phyloP scores from a whole-genome alignment of 2,113 vertebrate species.

The Heterotilapia buettikoferi region DNA sequence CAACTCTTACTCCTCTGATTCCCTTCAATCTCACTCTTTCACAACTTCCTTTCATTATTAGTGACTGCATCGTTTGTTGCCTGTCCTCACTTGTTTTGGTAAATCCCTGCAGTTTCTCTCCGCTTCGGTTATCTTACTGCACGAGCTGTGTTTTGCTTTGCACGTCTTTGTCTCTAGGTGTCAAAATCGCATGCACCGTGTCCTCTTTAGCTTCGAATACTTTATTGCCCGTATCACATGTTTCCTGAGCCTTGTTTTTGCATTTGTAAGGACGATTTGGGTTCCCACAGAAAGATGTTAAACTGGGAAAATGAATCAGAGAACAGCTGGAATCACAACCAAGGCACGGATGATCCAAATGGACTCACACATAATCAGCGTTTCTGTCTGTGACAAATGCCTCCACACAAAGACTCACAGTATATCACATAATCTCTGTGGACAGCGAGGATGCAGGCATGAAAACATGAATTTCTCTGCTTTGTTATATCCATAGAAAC shows the following conservation, averaged over 20 bases:
- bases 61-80: not conserved
- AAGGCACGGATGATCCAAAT: not conserved
- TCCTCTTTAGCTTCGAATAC: not conserved
- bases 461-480: not conserved
- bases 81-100: conserved; percentile 16
- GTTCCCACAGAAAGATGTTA: not conserved
- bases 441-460: not conserved
- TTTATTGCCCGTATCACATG: not conserved
- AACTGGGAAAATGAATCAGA: not conserved
- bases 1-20: not conserved
- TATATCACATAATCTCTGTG: not conserved
- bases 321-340: conserved; percentile 60
- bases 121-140: not conserved
- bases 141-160: not conserved
- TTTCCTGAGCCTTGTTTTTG: not conserved
- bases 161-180: not conserved
- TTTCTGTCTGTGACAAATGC: conserved; percentile 2
- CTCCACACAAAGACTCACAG: not conserved
- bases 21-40: conserved; percentile 14
- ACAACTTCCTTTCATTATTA: conserved; percentile 3
- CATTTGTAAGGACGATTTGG: not conserved
- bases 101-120: not conserved
- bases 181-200: not conserved
- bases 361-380: not conserved
- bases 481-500: conserved; percentile 6